phyloP scores from a whole-genome alignment of 2,797 vertebrate genomes.

The Sebastiscus albofasciatus region DNA sequence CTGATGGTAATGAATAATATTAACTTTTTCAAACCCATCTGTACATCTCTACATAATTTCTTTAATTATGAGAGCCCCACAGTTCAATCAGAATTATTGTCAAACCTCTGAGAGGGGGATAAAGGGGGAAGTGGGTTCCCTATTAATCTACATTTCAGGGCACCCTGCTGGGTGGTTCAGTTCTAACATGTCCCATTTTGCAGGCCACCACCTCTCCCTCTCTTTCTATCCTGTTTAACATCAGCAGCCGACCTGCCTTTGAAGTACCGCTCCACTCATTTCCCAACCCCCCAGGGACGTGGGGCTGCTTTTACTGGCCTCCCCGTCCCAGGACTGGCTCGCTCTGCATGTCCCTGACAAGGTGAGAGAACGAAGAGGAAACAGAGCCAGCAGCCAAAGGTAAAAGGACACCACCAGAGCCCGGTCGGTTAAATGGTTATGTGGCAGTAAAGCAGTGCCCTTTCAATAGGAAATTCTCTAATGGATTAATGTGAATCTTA shows the following conservation, averaged over 20 bases:
- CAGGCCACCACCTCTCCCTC: slow-evolving; percentile 60
- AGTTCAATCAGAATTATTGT: slow-evolving; percentile 54
- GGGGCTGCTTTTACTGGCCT: slow-evolving; percentile 64
- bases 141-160: slow-evolving; percentile 79
- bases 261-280: slow-evolving; percentile 67
- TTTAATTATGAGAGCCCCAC: slow-evolving; percentile 38
- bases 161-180: slow-evolving; percentile 72
- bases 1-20: not conserved
- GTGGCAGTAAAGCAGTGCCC: not conserved
- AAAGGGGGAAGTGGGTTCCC: slow-evolving; percentile 24
- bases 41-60: slow-evolving; percentile 28
- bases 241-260: slow-evolving; percentile 74
- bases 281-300: slow-evolving; percentile 67
- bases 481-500: slow-evolving; percentile 35
- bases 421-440: not conserved
- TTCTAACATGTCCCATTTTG: slow-evolving; percentile 75
- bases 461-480: slow-evolving; percentile 16
- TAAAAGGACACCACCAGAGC: slow-evolving; percentile 48
- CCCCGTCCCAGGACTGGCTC: slow-evolving; percentile 61
- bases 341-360: slow-evolving; percentile 55
- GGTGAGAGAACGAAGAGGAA: slow-evolving; percentile 64
- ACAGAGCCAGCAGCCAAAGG: slow-evolving; percentile 37
- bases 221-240: slow-evolving; percentile 75
- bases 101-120: slow-evolving; percentile 26
- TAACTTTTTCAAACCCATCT: slow-evolving; percentile 1